A percentile compares a stretch with the other conserved stretches of the same genome.
Conservation (phyloP, 2,797 vertebrate species). For the Buphagus erythrorhynchus region DNA sequence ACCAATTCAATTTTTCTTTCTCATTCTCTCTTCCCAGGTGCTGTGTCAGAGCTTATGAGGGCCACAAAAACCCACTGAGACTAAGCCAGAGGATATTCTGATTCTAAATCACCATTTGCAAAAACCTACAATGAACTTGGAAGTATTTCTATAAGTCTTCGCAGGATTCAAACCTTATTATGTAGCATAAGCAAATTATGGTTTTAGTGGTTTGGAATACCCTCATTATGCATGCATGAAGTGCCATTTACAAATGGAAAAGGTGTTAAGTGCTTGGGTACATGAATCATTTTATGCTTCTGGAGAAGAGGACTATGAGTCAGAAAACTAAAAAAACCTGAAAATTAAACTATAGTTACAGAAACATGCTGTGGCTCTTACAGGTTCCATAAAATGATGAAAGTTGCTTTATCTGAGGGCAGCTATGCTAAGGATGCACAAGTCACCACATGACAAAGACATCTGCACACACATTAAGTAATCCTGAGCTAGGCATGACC, state of each 20-base stretch:
- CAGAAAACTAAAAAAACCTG: slow-evolving; percentile 18
- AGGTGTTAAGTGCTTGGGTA: slow-evolving; percentile 23
- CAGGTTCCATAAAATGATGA: background rate
- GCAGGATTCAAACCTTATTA: slow-evolving; percentile 2
- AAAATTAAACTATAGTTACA: background rate
- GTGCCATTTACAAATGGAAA: slow-evolving; percentile 40
- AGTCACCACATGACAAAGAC: background rate
- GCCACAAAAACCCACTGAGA: background rate
- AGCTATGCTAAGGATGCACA: background rate
- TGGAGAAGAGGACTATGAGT: slow-evolving; percentile 24
- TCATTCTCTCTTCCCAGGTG: background rate
- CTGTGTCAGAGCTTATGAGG: background rate
- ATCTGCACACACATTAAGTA: background rate
- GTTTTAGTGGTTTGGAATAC: slow-evolving; percentile 25
- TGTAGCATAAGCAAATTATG: slow-evolving; percentile 6
- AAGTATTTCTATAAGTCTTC: slow-evolving; percentile 3
- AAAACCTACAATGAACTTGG: background rate
- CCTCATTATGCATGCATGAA: slow-evolving; percentile 24
- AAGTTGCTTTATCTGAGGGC: background rate
- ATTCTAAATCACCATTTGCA: background rate
- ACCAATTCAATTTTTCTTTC: background rate
- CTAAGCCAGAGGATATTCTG: background rate
- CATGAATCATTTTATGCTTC: slow-evolving; percentile 52
- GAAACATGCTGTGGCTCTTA: background rate
- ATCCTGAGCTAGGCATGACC: background rate